Evolutionary conservation across 2,113 vertebrate genomes (phyloP).

Genomic region (Trematocara nigrifrons): DNA sequence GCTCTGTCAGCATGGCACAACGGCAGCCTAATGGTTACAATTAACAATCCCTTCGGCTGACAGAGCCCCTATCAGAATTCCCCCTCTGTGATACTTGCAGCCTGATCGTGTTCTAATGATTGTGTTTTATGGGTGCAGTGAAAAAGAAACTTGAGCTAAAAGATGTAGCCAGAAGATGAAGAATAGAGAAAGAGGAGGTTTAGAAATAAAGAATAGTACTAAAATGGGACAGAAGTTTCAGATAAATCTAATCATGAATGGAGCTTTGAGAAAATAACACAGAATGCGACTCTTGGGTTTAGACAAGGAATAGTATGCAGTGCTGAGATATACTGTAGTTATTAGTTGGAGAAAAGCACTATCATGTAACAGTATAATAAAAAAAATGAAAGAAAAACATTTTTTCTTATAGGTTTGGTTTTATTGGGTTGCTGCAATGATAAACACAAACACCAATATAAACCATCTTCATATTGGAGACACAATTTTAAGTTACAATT

Average conservation of each 20-base stretch:
- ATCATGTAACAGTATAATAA: background rate
- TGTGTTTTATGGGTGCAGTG: constrained; percentile 34
- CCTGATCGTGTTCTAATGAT: constrained; percentile 37
- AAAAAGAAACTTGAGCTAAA: background rate
- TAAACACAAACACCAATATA: background rate
- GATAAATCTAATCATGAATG: background rate
- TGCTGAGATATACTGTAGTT: background rate
- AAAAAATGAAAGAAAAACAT: background rate
- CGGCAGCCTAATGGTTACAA: constrained; percentile 63
- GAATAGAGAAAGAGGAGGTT: background rate
- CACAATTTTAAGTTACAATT: background rate
- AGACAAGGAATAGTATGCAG: background rate
- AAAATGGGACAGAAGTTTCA: background rate
- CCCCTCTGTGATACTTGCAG: constrained; percentile 6
- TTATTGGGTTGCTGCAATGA: background rate
- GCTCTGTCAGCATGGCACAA: constrained; percentile 28
- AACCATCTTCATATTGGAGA: background rate
- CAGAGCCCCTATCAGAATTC: constrained; percentile 38
- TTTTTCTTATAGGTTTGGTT: background rate
- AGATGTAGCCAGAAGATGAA: background rate
- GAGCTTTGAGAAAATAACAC: background rate
- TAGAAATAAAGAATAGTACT: background rate
- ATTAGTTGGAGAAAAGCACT: background rate
- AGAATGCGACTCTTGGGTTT: background rate
- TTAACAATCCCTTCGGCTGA: constrained; percentile 54